Conservation (phyloP, 2,797 vertebrate species). For the Mus caroli region DNA sequence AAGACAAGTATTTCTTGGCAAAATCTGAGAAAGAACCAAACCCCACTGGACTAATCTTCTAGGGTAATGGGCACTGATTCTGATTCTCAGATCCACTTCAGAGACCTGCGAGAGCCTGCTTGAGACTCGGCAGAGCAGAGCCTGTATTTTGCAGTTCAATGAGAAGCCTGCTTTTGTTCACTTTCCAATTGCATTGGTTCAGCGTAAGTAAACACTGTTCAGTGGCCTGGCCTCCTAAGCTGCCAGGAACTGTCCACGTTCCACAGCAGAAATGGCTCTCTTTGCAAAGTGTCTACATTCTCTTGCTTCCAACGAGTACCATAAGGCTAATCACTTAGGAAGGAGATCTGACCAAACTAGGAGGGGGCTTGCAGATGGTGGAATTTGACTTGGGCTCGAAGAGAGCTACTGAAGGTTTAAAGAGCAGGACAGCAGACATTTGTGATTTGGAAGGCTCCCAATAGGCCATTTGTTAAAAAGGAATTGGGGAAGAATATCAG, state of each 20-base stretch:
- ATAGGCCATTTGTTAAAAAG: neutral
- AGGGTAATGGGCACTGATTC: neutral
- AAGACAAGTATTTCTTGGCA: constrained; percentile 61
- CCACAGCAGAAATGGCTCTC: neutral
- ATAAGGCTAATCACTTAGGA: neutral
- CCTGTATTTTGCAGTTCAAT: neutral
- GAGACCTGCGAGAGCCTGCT: neutral
- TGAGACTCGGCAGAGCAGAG: neutral
- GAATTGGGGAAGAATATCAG: neutral
- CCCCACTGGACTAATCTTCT: neutral
- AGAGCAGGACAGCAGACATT: neutral
- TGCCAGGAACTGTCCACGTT: neutral
- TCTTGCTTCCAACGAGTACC: neutral
- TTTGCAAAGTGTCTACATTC: neutral
- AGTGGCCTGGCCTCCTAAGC: neutral
- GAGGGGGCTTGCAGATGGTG: neutral
- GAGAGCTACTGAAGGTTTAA: neutral
- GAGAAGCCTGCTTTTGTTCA: neutral
- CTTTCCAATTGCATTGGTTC: neutral
- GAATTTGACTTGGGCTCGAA: neutral
- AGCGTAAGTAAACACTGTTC: neutral
- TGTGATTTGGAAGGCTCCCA: neutral
- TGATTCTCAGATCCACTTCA: neutral
- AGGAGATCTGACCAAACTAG: neutral
- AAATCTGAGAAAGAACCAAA: constrained; percentile 40